Evolutionary conservation across 2,888 invertebrate genomes (phyloP), one percentile per base, ranked within the genome.

Genomic region (Drepana falcataria): DNA sequence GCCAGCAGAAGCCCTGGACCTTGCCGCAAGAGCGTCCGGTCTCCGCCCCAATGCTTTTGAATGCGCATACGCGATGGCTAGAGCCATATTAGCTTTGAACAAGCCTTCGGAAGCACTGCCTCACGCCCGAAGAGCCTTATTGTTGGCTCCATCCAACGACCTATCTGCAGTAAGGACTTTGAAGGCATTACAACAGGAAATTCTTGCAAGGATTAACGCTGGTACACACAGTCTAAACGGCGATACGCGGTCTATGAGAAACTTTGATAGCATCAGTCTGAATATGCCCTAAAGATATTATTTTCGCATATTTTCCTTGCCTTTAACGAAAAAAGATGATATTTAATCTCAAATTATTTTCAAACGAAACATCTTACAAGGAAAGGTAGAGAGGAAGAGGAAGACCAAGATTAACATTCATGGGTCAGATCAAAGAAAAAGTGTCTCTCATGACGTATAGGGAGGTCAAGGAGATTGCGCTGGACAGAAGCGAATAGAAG

Each of bases 61-160:
- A 86, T 98, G 98, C 3, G 97, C 95, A 69, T 98, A 98, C 83
- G 97, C 98, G 2, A 93, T 97, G 78, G 95, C 98, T 0, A 95
- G 98, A 75, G 98, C 97, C 4, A 94, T 95, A 59, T 92, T 97
- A 60, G 97, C 97, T 55, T 91, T 95, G 53, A 94, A 94, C 80
- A 94, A 94, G 64, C 89, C 94, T 2, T 93, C 94, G 35, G 95
- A 96, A 64, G 97, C 98, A 0, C 87, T 97, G 34, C 92, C 93
- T 1, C 98, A 98, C 78, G 95, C 97, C 7, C 93, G 95, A 65
- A 94, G 96, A 77, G 98, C 98, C 0, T 79, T 96, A 35, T 85
- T 93, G 41, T 85, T 95, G 21, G 94, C 95, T 0, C 96, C 96
- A 0, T 87, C 94, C 21, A 93, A 93, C 58, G 96, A 95, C 71